These are phyloP conservation scores for Corvus cornix DNA, from an alignment of 2,113 vertebrate genomes.

Conservation along the genomic window DNA sequence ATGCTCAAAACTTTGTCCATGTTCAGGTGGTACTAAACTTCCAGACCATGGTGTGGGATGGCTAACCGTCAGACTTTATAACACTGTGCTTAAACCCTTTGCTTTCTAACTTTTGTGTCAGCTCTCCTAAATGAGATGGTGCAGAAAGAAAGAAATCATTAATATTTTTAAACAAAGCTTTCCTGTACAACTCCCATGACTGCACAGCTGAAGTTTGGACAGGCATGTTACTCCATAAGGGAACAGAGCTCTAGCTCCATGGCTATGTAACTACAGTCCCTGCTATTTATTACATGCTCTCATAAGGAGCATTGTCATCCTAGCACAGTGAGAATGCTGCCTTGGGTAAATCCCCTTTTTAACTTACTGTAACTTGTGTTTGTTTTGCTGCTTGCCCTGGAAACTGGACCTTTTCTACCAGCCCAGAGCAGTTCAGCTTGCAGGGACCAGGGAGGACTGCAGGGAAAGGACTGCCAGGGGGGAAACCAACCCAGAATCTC, in stretches of 20 bases:
- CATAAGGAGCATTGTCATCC: background rate
- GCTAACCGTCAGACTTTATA: background rate
- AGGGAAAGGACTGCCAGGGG: background rate
- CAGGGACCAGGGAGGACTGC: background rate
- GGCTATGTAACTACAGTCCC: background rate
- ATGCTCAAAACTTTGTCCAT: background rate
- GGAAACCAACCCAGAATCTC: background rate
- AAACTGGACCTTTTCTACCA: background rate
- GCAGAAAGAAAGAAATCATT: background rate
- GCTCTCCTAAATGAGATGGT: background rate
- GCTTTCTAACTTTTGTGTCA: background rate
- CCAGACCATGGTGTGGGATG: background rate
- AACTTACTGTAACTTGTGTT: background rate
- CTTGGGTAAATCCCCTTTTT: background rate
- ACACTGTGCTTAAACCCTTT: background rate
- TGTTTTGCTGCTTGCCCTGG: constrained; percentile 16
- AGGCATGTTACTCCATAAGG: background rate
- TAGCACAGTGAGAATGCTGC: background rate
- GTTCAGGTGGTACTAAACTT: background rate
- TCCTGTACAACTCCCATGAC: background rate
- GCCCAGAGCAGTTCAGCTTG: background rate
- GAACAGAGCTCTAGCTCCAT: background rate
- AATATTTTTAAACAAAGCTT: background rate
- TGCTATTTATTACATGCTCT: background rate
- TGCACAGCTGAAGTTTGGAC: background rate